Conservation (phyloP, 2,888 invertebrate species). For the Chymomyza fuscimana region DNA sequence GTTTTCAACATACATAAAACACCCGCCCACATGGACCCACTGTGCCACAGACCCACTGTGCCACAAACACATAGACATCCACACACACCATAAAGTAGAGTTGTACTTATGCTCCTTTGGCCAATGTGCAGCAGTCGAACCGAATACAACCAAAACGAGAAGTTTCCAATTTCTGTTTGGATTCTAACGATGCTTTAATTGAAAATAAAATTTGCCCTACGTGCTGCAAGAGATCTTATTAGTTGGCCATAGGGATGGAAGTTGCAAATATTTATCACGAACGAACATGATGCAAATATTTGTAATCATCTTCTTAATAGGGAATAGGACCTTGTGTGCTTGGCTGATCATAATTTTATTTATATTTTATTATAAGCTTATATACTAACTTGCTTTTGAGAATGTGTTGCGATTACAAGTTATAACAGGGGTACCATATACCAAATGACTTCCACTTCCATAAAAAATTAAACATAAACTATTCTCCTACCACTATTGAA, state of each 20-base stretch:
- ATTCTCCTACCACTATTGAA: too few species aligned
- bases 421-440: too few species aligned
- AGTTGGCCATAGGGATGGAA: neutral
- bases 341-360: too few species aligned
- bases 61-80: neutral
- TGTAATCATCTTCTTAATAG: too few species aligned
- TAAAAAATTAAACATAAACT: too few species aligned
- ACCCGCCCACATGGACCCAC: neutral
- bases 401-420: too few species aligned
- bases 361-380: too few species aligned
- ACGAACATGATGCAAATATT: too few species aligned
- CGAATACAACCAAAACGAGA: slow-evolving; percentile 35
- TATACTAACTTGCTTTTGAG: too few species aligned
- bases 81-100: neutral
- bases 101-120: neutral
- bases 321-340: too few species aligned
- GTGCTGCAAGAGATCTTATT: slow-evolving; percentile 29
- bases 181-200: slow-evolving; percentile 65
- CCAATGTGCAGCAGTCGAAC: slow-evolving; percentile 18
- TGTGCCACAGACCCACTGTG: neutral
- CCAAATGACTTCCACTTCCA: too few species aligned
- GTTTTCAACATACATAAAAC: slow-evolving; percentile 47
- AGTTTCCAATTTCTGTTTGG: slow-evolving; percentile 50
- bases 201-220: slow-evolving; percentile 47
- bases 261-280: too few species aligned